A percentile compares a stretch with the other conserved stretches of the same genome.
These are phyloP conservation scores for Ctenopoma kingsleyae DNA, from an alignment of 2,797 vertebrate genomes.

Conservation along the genomic window DNA sequence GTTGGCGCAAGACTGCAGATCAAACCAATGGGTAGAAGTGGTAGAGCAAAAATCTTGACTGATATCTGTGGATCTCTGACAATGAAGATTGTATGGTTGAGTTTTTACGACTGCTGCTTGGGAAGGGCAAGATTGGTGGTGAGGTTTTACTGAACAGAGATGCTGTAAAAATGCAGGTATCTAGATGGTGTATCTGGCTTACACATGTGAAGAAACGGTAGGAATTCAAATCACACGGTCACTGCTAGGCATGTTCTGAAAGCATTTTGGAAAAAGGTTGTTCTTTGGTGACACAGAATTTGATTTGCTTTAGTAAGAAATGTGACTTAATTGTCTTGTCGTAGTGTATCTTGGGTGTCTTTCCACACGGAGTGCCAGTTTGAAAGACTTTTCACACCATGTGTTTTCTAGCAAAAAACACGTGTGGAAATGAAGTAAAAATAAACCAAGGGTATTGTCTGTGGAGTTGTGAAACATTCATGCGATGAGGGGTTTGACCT, in stretches of 20 bases:
- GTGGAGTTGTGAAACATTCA: constrained; percentile 36
- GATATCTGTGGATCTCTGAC: constrained; percentile 3
- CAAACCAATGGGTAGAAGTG: constrained; percentile 5
- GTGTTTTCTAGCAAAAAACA: constrained; percentile 1
- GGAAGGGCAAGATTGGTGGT: background rate
- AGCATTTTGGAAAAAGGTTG: background rate
- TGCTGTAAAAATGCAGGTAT: background rate
- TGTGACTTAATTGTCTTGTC: constrained; percentile 8
- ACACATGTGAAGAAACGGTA: background rate
- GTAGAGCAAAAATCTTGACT: background rate
- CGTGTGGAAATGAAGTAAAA: constrained; percentile 28
- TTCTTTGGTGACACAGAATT: background rate
- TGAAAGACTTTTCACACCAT: constrained; percentile 6
- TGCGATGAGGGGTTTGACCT: constrained; percentile 1
- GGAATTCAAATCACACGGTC: background rate
- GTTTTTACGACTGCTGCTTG: background rate
- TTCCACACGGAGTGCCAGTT: background rate
- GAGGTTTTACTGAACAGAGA: background rate
- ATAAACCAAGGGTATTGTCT: constrained; percentile 26
- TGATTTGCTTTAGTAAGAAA: constrained; percentile 5
- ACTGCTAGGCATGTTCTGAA: background rate
- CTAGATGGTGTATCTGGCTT: background rate
- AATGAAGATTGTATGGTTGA: background rate
- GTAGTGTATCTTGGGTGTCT: constrained; percentile 9
- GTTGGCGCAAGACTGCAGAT: constrained; percentile 23